Evolutionary conservation across 2,113 vertebrate genomes (phyloP), one percentile per base, ranked within the genome.

Genomic region (Ophthalmolycus amberensis): DNA sequence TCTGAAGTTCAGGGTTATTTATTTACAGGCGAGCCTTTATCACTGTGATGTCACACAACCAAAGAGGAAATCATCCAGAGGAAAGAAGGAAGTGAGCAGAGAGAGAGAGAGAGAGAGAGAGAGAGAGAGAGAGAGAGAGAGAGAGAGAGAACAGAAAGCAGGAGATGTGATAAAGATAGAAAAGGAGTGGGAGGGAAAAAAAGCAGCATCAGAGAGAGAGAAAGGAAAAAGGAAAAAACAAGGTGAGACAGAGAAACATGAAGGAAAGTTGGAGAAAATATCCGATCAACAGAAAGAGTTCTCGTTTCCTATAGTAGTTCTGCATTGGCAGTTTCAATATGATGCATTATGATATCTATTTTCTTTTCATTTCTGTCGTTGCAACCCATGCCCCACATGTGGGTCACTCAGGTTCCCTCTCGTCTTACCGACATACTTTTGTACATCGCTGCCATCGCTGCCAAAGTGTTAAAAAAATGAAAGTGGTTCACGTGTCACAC

Each of bases 1-100:
- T 83, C 83, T 74, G 62, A 83, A 85, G 77, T 81, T 74, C 67
- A 69, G 82, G 75, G 83, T 84, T 90, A 88, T 89, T 92, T 92
- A 88, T 93, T 92, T 85, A 80, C 71, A 83, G 64, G 71, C 7
- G 3, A 68, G 75, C 59, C 54, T 83, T 80, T 86, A 90, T 90
- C 68, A 71, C 25, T 0, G 32, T 81, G 82, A 82, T 63, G 64
- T 84, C 79, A 87, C 48, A 68, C 38, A 69, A 59, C 29, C 66
- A 75, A 78, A 60, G 71, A 90, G 77, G 81, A 88, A 89, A 80
- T 80, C 73, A 82, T 74, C 6, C 70, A 52, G 67, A 15, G 69
- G 73, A 75, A 70, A 74, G 60, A 67, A 86, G 75, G 81, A 90
- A 83, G 82, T 69, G 29, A 72, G 71, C 15, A 63, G n/a, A 22